Conservation (phyloP, 2,113 vertebrate species). For the Macrotus californicus region DNA sequence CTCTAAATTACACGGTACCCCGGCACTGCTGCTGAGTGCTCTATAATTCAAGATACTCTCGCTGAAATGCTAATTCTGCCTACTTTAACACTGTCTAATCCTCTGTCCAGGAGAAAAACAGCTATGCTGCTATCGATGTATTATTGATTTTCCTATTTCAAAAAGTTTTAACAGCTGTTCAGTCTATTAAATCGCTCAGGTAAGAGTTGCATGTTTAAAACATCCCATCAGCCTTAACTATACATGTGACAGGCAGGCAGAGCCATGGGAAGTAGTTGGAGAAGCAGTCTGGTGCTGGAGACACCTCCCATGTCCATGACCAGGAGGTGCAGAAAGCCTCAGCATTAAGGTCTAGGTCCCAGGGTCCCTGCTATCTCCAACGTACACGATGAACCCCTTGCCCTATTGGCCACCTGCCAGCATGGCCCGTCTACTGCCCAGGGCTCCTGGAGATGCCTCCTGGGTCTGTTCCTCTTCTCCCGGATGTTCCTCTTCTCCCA, state of each 20-base stretch:
- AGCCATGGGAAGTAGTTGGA: not conserved
- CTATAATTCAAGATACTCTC: slow-evolving; percentile 60
- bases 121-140: slow-evolving; percentile 47
- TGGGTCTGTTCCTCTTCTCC: rapidly evolving
- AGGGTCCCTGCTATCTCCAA: not conserved
- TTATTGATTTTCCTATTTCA: slow-evolving; percentile 36
- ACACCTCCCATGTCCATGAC: no score
- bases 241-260: no score
- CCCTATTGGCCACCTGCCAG: rapidly evolving
- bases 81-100: not conserved
- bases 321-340: not conserved
- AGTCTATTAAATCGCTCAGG: not conserved
- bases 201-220: not conserved
- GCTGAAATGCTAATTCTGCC: slow-evolving; percentile 48
- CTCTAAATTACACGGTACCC: slow-evolving; percentile 61
- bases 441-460: not conserved
- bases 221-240: not conserved
- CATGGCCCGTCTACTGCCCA: rapidly evolving
- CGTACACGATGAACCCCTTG: rapidly evolving
- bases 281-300: not conserved
- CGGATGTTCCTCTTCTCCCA: rapidly evolving
- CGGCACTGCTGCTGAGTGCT: not conserved
- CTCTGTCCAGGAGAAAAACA: slow-evolving; percentile 45
- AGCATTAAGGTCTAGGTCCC: no score
- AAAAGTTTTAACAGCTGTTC: not conserved